Evolutionary conservation across 2,797 vertebrate genomes (phyloP).

Genomic region (Muscicapa comitata): DNA sequence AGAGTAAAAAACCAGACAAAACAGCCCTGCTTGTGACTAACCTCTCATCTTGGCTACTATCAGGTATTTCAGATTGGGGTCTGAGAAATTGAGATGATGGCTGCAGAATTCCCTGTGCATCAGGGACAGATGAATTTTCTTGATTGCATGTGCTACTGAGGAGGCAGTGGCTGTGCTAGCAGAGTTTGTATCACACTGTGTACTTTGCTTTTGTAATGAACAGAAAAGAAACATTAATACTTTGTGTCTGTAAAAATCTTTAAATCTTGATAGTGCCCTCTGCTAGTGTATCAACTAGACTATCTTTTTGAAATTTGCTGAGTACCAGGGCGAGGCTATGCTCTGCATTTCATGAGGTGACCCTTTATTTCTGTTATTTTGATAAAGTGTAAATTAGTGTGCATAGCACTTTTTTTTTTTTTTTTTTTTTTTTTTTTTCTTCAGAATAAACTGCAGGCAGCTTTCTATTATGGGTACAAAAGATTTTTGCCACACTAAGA

Average conservation of each 20-base stretch:
- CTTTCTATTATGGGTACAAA: neutral
- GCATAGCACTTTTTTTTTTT: neutral
- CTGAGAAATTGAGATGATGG: neutral
- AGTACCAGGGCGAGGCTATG: fast-evolving
- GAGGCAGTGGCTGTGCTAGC: neutral
- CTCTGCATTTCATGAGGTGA: neutral
- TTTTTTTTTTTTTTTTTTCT: neutral
- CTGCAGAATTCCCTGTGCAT: neutral
- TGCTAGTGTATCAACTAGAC: neutral
- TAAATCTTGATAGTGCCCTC: neutral
- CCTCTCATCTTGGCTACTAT: neutral
- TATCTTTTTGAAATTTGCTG: neutral
- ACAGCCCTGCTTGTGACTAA: neutral
- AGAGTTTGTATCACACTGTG: neutral
- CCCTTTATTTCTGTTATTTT: neutral
- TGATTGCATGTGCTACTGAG: neutral
- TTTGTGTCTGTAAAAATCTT: neutral
- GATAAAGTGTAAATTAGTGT: neutral
- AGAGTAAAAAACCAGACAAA: neutral
- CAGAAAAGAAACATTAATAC: neutral
- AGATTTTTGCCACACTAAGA: neutral
- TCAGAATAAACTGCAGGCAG: neutral
- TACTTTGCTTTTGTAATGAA: neutral
- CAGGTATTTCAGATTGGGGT: neutral
- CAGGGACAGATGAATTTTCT: neutral